Evolutionary conservation across 2,797 vertebrate species (phyloP), one percentile per base, ranked within the genome.

Genomic region (Lepus townsendii): DNA sequence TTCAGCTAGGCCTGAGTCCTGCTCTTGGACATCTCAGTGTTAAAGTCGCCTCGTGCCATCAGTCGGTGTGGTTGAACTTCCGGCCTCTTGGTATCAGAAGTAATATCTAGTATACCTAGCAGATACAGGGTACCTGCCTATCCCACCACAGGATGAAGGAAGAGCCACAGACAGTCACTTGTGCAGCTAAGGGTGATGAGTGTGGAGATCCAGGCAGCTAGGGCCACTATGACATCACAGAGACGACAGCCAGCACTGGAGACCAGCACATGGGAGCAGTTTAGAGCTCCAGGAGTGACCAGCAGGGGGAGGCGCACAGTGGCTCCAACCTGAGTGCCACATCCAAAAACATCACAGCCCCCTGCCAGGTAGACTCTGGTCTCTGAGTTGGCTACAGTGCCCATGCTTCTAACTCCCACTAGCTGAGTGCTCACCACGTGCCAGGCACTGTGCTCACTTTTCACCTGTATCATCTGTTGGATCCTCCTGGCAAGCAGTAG

Each of bases 261-360:
- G 19, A 11, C 12, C 62, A 3, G 2, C 2, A 0, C 1, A 1
- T 7, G 17, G 24, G 20, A 71, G 14, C 17, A 47, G 60, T 7
- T 69, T 10, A 20, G 35, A 88, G 38, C 14, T 14, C 47, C 3
- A 20, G 24, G 62, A 77, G 22, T 6, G 9, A 35, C 1, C 38
- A 84, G 12, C 30, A 27, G 7, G 24, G 38, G 13, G 42, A 12
- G 30, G 57, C 73, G 79, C 16, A 12, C 7, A 4, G 7, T 3
- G 4, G 7, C 54, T n/a, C 38, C n/a, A 26, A 2, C n/a, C 42
- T 32, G 30, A 4, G 20, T 57, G 20, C n/a, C 2, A 65, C 60
- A 20, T 62, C 35, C 4, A 6, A 66, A 66, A 54, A 35, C n/a
- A 35, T 26, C 35, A 69, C 5, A 24, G 7, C n/a, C 32, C 11